phyloP scores from a whole-genome alignment of 35 echinoderm and acorn worm species.

The Acanthaster planci region DNA sequence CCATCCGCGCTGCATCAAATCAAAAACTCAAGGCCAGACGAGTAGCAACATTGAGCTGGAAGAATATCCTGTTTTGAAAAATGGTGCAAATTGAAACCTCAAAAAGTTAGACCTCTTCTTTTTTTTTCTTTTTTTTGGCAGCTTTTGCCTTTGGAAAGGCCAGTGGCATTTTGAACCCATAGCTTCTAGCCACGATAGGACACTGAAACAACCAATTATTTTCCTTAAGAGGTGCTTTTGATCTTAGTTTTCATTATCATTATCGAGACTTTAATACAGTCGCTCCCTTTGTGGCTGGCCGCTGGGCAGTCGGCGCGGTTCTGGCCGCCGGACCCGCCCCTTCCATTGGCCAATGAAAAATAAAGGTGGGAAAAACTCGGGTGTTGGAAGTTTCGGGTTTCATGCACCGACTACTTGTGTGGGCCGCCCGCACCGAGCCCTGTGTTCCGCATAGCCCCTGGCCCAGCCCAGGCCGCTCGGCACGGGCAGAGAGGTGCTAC shows the following conservation, averaged over 20 bases:
- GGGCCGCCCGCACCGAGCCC: neutral
- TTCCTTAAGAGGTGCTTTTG: neutral
- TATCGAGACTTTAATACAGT: neutral
- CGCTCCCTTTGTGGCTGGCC: neutral
- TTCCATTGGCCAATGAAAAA: neutral
- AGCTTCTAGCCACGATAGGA: too few species aligned
- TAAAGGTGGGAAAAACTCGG: neutral
- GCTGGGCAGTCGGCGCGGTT: neutral
- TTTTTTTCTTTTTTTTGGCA: too few species aligned
- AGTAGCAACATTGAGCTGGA: too few species aligned
- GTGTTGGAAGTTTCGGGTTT: conserved; percentile 3
- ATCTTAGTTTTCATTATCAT: conserved; percentile 12
- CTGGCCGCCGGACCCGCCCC: conserved; percentile 10
- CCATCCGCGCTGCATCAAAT: too few species aligned
- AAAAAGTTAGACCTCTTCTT: too few species aligned
- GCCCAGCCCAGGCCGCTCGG: neutral
- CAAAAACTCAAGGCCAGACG: too few species aligned
- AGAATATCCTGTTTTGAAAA: too few species aligned
- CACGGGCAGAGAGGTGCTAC: neutral
- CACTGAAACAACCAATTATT: too few species aligned
- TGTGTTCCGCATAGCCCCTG: conserved; percentile 10
- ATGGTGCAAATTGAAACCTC: too few species aligned
- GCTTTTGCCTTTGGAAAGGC: too few species aligned
- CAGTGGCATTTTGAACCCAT: too few species aligned
- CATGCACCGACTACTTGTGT: neutral